Evolutionary conservation across 2,113 vertebrate genomes (phyloP).

Genomic region (Proterorhinus semilunaris): DNA sequence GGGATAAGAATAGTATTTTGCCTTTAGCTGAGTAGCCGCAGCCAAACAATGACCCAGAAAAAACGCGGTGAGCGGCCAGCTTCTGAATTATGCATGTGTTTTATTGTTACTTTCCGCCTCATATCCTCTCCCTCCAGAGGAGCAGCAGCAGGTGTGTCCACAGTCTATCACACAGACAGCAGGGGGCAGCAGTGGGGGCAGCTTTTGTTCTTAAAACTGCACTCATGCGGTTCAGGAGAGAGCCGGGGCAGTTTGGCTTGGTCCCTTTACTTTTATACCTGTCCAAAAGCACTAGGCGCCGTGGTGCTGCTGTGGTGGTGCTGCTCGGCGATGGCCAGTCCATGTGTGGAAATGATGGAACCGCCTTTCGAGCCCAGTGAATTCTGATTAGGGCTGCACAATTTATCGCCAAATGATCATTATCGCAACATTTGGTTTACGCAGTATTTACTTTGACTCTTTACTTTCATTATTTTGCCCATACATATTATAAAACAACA

Average conservation of each 20-base stretch:
- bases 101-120: slow-evolving; percentile 39
- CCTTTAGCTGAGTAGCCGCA: background rate
- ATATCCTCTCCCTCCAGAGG: slow-evolving; percentile 1
- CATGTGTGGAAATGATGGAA: too few relatives aligned
- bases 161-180: background rate
- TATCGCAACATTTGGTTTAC: too few relatives aligned
- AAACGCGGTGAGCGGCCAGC: slow-evolving; percentile 6
- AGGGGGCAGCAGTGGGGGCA: background rate
- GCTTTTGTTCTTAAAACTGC: slow-evolving; percentile 8
- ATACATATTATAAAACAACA: too few relatives aligned
- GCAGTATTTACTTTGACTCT: too few relatives aligned
- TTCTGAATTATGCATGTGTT: slow-evolving; percentile 26
- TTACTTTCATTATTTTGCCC: too few relatives aligned
- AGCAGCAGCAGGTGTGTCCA: slow-evolving; percentile 15
- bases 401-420: too few relatives aligned
- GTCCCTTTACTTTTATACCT: slow-evolving; percentile 26
- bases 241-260: slow-evolving; percentile 19
- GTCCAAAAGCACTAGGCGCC: slow-evolving; percentile 12
- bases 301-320: too few relatives aligned
- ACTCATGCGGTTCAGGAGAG: background rate
- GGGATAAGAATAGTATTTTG: background rate
- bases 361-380: too few relatives aligned
- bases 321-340: too few relatives aligned
- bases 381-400: too few relatives aligned
- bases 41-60: slow-evolving; percentile 2